These are phyloP conservation scores for Drosophila algonquin DNA, from an alignment of 2,888 invertebrate species.

Conservation along the genomic window DNA sequence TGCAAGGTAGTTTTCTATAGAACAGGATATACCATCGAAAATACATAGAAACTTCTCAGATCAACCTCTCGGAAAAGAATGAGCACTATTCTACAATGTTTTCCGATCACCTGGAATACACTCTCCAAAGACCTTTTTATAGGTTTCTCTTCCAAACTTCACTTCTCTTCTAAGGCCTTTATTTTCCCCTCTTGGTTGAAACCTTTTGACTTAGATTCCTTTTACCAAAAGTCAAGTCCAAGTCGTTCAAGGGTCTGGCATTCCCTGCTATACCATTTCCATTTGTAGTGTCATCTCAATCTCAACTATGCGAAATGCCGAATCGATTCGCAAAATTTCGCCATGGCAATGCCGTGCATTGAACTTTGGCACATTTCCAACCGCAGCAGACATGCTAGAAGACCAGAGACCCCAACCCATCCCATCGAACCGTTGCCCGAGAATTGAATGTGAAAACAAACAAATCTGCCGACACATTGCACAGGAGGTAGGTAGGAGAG, in stretches of 20 bases:
- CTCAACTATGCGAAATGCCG: constrained; percentile 31
- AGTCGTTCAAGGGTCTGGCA: constrained; percentile 4
- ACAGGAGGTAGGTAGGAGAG: constrained; percentile 21
- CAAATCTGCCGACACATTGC: constrained; percentile 56
- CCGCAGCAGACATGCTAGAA: constrained; percentile 24
- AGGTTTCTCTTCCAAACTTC: neutral
- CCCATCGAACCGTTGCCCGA: constrained; percentile 17
- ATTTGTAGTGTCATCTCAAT: constrained; percentile 11
- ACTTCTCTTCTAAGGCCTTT: accelerated
- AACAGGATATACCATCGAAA: no score
- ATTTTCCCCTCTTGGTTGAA: neutral
- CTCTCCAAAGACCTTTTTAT: no score
- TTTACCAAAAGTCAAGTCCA: constrained; percentile 8
- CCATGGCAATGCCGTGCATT: constrained; percentile 51
- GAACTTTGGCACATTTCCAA: constrained; percentile 73
- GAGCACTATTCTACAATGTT: no score
- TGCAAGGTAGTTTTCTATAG: neutral
- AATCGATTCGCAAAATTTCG: constrained; percentile 28
- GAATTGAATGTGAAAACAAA: constrained; percentile 55
- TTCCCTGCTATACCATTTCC: constrained; percentile 7
- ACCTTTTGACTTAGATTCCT: neutral
- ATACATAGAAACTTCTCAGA: no score
- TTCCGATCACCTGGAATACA: no score
- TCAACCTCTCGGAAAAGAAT: no score
- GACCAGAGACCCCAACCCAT: constrained; percentile 33